These are phyloP conservation scores for Thymelicus acteon DNA, from an alignment of 2,888 invertebrate genomes.

Conservation along the genomic window DNA sequence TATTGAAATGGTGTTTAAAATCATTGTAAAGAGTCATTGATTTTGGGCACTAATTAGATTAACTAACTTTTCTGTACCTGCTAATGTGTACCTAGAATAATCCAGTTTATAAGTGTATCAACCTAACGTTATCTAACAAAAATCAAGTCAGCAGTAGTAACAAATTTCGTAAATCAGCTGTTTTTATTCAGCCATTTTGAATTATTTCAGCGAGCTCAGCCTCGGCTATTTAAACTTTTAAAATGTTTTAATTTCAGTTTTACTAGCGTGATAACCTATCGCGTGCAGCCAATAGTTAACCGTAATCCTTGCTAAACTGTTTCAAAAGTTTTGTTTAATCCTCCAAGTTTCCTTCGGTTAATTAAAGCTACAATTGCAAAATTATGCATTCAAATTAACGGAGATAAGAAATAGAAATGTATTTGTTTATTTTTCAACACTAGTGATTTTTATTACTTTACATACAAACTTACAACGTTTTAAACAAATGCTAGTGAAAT, in stretches of 20 bases:
- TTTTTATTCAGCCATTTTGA: constrained; percentile 27
- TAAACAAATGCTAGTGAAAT: too few species aligned
- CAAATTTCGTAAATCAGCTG: constrained; percentile 10
- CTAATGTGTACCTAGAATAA: too few species aligned
- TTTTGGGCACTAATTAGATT: too few species aligned
- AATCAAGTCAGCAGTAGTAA: neutral
- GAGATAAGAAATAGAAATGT: neutral
- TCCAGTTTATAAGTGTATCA: too few species aligned
- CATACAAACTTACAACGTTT: too few species aligned
- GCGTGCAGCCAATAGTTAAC: constrained; percentile 35
- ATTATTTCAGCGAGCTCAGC: constrained; percentile 3
- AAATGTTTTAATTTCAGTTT: constrained; percentile 34
- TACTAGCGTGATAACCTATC: constrained; percentile 31
- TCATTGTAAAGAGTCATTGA: too few species aligned
- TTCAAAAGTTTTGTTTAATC: constrained; percentile 30
- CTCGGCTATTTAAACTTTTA: constrained; percentile 25
- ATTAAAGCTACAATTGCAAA: constrained; percentile 29
- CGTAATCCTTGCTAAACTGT: constrained; percentile 33
- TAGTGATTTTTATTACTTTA: neutral
- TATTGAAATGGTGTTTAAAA: too few species aligned
- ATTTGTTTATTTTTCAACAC: constrained; percentile 4
- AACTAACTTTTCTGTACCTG: too few species aligned
- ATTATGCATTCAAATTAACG: constrained; percentile 19
- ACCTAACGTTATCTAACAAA: neutral
- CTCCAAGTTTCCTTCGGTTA: constrained; percentile 31